These are phyloP conservation scores for Geodia barretti DNA, from an alignment of 37 sponge, comb jelly and placozoan species.

Conservation along the genomic window DNA sequence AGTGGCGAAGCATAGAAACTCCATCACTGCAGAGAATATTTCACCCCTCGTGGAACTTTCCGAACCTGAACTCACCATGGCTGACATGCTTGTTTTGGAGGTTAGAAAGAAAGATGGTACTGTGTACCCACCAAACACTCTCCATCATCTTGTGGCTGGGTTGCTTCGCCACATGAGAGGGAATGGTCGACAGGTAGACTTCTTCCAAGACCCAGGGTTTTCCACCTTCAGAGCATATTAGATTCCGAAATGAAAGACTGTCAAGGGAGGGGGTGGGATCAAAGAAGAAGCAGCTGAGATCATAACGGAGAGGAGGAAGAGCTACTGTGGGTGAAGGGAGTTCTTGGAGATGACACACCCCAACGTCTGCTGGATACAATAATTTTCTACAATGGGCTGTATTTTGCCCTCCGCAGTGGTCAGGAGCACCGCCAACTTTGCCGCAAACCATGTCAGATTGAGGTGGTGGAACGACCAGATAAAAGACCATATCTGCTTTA, in stretches of 20 bases:
- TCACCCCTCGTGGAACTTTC: no score
- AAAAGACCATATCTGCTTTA: constrained; percentile 21
- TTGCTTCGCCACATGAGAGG: not conserved
- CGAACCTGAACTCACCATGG: no score
- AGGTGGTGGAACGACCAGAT: constrained; percentile 25
- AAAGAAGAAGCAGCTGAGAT: constrained; percentile 8
- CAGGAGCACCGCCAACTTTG: constrained; percentile 41
- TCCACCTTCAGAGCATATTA: not conserved
- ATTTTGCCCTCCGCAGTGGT: constrained; percentile 49
- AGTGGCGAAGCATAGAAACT: not conserved
- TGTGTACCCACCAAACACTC: not conserved
- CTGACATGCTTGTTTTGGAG: not conserved
- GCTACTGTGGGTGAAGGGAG: no score
- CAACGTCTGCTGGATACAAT: constrained; percentile 36
- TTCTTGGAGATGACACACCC: constrained; percentile 9
- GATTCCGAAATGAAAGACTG: no score
- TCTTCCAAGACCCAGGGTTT: constrained; percentile 35
- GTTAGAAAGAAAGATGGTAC: constrained; percentile 15
- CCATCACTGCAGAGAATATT: no score
- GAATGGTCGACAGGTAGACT: not conserved
- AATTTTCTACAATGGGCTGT: constrained; percentile 28
- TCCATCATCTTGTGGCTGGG: constrained; percentile 1
- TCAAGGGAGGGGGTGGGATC: constrained; percentile 22
- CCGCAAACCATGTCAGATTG: constrained; percentile 18
- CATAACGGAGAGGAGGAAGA: constrained; percentile 18